Evolutionary conservation across 2,113 vertebrate genomes (phyloP).

Genomic region (Cyphomyrus plagiostoma): DNA sequence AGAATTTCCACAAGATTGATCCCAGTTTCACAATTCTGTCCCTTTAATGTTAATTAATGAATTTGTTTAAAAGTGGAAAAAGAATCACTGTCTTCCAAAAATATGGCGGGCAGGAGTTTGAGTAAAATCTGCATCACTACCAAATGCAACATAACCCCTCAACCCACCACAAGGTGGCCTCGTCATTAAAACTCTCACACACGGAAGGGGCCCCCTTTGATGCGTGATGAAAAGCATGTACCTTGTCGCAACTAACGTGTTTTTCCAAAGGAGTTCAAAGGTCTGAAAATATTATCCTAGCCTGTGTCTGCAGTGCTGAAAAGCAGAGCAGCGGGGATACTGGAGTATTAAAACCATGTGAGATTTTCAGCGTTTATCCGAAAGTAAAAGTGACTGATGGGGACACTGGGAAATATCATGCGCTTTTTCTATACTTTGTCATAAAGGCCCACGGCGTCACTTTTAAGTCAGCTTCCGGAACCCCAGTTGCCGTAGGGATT

Average conservation of each 20-base stretch:
- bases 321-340: neutral
- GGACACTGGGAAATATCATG: neutral
- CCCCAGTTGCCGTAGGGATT: neutral
- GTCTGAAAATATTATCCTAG: slow-evolving; percentile 6
- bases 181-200: neutral
- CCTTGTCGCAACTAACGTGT: neutral
- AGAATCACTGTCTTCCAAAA: neutral
- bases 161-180: neutral
- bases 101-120: neutral
- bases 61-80: neutral
- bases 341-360: neutral
- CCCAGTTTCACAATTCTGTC: neutral
- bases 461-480: neutral
- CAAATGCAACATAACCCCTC: neutral
- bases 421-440: neutral
- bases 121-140: neutral
- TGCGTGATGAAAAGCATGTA: no score
- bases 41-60: neutral
- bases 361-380: neutral
- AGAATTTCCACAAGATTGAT: neutral
- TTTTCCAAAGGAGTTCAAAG: neutral
- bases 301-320: neutral
- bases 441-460: neutral
- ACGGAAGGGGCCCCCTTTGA: neutral
- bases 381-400: neutral